Base-by-base conservation (phyloP, 2,888 invertebrate genomes). In the Pristionchus fissidentatus region DNA sequence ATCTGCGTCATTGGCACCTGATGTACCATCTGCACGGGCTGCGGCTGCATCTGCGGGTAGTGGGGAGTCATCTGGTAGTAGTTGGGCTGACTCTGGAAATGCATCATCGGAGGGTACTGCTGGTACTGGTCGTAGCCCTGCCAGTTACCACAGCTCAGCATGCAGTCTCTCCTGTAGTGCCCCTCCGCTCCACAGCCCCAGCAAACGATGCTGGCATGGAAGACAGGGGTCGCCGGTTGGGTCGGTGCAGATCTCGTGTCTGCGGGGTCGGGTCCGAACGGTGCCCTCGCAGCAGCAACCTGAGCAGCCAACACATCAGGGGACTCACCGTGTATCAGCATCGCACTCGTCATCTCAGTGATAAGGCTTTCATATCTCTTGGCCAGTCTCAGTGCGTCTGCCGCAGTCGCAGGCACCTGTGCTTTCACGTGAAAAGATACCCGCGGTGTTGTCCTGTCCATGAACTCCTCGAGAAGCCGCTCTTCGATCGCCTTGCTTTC, bases 401-500 rank as follows among this genome's bases (percentile, higher is more conserved):
- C 75, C 13, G 38, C 15, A 1, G 75, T 49, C 10, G 26, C 13
- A 19, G 75, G 49, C 3, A 52, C 75, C 26, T 15, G 49, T 3
- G 75, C 26, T 29, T 77, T 77, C 7, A 77, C 75, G 7, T 77
- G 49, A 46, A 46, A 77, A 19, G 49, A 49, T 26, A 77, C 46
- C 75, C 26, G 29, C 1, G 75, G 75, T 8, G 22, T 13, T 15
- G 46, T 3, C 15, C 75, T 3, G n/a, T 77, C 75, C 4, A 49
- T 3, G 35, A 77, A 77, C 15, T 77, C 75, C 35, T 77, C 75
- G 7, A 77, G 26, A 4, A 49, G 4, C 0, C 75, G n/a, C 5
- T 77, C 75, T 19, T 41, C 4, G 1, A 77, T 46, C 8, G 19
- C 4, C 19, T 5, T 29, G 1, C 7, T 29, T 19, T 32, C 52